Conservation (phyloP, 2,888 invertebrate genomes). For the Pseudoips prasinana region DNA sequence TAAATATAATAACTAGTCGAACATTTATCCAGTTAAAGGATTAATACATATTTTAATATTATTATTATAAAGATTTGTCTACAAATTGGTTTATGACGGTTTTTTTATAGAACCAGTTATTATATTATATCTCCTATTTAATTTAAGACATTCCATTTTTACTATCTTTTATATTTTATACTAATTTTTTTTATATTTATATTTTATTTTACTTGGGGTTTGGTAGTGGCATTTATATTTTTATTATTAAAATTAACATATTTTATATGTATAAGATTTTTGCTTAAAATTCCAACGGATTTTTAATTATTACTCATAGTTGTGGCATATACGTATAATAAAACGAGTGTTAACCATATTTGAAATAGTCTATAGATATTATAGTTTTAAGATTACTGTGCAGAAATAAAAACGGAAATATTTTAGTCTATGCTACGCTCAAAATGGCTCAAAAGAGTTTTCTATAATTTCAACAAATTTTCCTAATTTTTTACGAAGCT, state of each 20-base stretch:
- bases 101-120: too few species aligned
- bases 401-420: too few species aligned
- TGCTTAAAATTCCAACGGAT: too few species aligned
- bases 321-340: conserved; percentile 10
- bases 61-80: too few species aligned
- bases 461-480: too few species aligned
- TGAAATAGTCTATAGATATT: conserved; percentile 23
- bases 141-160: conserved; percentile 27
- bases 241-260: conserved; percentile 8
- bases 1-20: too few species aligned
- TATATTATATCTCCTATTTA: conserved; percentile 1
- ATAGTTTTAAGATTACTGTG: conserved; percentile 14
- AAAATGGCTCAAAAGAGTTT: conserved; percentile 38
- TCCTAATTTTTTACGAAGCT: conserved; percentile 12
- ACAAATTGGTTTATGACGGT: too few species aligned
- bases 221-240: conserved; percentile 30
- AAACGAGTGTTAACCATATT: conserved; percentile 31
- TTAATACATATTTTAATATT: too few species aligned
- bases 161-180: conserved; percentile 6
- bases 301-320: too few species aligned
- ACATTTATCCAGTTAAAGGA: too few species aligned
- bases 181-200: conserved; percentile 5
- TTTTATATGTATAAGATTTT: conserved; percentile 13
- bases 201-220: conserved; percentile 8
- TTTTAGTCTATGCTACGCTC: conserved; percentile 32